Percentiles rank a stretch among this genome's conserved stretches.
These are phyloP conservation scores for Linurgus olivaceus DNA, from an alignment of 2,797 vertebrate species.

Conservation along the genomic window DNA sequence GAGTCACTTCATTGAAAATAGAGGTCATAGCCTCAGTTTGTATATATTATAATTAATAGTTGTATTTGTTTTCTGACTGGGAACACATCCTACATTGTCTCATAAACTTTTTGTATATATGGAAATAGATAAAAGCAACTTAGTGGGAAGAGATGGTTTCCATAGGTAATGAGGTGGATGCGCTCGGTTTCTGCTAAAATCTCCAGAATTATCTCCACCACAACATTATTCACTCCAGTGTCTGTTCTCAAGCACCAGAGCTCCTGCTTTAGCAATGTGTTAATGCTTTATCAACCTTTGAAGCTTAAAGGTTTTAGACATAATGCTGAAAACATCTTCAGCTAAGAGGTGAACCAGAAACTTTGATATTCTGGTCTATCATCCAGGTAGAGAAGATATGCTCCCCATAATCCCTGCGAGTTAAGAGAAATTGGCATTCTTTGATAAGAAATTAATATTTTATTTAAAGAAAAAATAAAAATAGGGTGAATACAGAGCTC, in stretches of 20 bases:
- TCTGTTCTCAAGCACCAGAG: not conserved
- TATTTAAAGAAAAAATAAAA: not conserved
- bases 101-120: not conserved
- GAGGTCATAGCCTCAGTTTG: not conserved
- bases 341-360: not conserved
- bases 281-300: conserved; percentile 36
- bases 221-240: not conserved
- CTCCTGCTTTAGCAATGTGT: not conserved
- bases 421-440: not conserved
- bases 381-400: not conserved
- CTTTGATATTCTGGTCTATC: not conserved
- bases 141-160: not conserved
- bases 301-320: conserved; percentile 13
- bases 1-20: not conserved
- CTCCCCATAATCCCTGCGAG: not conserved
- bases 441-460: conserved; percentile 5
- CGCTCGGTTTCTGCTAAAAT: not conserved
- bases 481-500: not conserved
- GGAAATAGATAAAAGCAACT: not conserved
- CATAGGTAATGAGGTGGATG: not conserved
- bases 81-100: not conserved
- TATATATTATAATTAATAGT: not conserved
- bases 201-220: not conserved
- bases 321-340: conserved; percentile 11
- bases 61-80: not conserved